phyloP scores from a whole-genome alignment of 1,140 invertebrate species.

The Drosophila elegans region DNA sequence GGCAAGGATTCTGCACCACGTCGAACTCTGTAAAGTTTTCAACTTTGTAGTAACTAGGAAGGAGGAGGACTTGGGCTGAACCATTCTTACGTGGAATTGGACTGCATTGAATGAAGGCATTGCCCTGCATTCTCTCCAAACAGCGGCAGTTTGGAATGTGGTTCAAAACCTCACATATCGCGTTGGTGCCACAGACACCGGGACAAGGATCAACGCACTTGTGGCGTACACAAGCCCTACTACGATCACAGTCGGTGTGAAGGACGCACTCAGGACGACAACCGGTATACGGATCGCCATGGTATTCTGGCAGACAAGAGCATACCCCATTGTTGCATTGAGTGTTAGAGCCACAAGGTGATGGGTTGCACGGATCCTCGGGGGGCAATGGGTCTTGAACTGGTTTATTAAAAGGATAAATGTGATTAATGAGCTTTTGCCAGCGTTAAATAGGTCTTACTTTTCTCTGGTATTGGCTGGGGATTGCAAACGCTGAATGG shows the following conservation, averaged over 20 bases:
- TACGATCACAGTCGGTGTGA: conserved; percentile 91
- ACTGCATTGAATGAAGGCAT: conserved; percentile 89
- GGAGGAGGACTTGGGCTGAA: conserved; percentile 1
- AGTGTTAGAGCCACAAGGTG: conserved; percentile 89
- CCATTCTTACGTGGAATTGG: conserved; percentile 87
- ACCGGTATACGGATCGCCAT: conserved; percentile 88
- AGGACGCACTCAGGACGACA: conserved; percentile 94
- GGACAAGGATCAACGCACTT: conserved; percentile 91
- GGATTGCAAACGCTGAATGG: conserved; percentile 88
- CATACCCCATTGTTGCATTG: conserved; percentile 72
- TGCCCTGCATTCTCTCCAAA: conserved; percentile 88
- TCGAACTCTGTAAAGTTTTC: conserved; percentile 71
- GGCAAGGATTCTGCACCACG: conserved; percentile 86
- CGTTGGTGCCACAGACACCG: conserved; percentile 90
- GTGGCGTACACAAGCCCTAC: conserved; percentile 90
- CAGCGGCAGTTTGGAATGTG: conserved; percentile 92
- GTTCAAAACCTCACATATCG: conserved; percentile 91
- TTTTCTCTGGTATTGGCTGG: conserved; percentile 75
- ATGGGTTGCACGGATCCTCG: conserved; percentile 89
- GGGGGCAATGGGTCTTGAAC: conserved; percentile 53
- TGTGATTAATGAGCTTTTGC: not conserved
- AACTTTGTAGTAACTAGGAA: conserved; percentile 56
- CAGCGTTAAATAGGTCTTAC: conserved; percentile 43
- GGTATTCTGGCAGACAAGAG: conserved; percentile 86
- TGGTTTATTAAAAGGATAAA: conserved; percentile 21